Evolutionary conservation across 2,797 vertebrate species (phyloP), one percentile per base, ranked within the genome.

Genomic region (Neopelma chrysocephalum): DNA sequence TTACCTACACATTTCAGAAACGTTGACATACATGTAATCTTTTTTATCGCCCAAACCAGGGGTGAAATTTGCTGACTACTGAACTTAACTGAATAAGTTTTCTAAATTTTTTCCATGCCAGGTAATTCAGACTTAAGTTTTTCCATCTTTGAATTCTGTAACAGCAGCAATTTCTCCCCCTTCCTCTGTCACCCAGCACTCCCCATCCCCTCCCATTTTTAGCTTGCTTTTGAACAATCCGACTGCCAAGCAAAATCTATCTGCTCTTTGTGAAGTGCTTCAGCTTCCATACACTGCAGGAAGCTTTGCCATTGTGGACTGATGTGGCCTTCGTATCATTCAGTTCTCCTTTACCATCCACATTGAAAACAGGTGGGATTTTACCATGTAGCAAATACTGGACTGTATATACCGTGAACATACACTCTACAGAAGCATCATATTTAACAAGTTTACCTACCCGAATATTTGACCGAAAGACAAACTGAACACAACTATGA

Each of bases 11-110:
- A 16, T 50, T 61, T 90, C 25, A 86, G 69, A 75, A 88, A 50
- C 2, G 1, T 6, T 4, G 3, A 61, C 25, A 17, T 34, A 60
- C 0, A 0, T 19, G n/a, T 20, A 25, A 79, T 57, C 65, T 64
- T 64, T 69, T 65, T 26, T 72, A 61, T 15, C 0, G 0, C 2
- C 5, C 57, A 81, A 89, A 69, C 23, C 18, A 66, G 56, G 32
- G 42, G 15, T 82, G 61, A 69, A 90, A 87, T 58, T 50, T 36
- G 5, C 76, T 79, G 57, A 82, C 43, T 84, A 27, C 43, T 56
- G 36, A 92, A 82, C 32, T 76, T 76, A 40, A 79, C 2, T n/a
- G 65, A 76, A 72, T 12, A 77, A 34, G 9, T 62, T 87, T 87
- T 66, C 75, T 54, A 14, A 7, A 10, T 82, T 77, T 91, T 79